These are phyloP conservation scores for Oikopleura dioica DNA, from an alignment of 23 tunicate genomes.

Conservation along the genomic window DNA sequence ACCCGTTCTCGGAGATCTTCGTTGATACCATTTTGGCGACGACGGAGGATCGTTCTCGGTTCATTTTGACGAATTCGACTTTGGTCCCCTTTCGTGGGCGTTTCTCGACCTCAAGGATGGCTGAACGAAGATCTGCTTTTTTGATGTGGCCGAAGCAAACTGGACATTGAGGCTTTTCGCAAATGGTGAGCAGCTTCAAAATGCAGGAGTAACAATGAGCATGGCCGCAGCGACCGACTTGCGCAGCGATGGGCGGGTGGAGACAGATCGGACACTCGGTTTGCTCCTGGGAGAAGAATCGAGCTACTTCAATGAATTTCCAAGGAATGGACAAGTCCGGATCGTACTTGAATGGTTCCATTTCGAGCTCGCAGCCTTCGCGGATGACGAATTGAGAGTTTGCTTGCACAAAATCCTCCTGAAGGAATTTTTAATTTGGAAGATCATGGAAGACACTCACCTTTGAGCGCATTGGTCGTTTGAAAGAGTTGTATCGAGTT, in stretches of 20 bases:
- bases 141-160: constrained; percentile 35
- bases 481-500: not conserved
- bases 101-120: too few relatives aligned
- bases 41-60: too few relatives aligned
- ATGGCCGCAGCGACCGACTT: constrained; percentile 62
- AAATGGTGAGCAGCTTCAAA: constrained; percentile 39
- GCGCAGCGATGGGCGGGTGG: constrained; percentile 25
- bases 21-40: too few relatives aligned
- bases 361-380: not conserved
- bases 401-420: not conserved
- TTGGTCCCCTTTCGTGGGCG: too few relatives aligned
- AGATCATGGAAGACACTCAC: not conserved
- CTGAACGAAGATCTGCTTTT: constrained; percentile 38
- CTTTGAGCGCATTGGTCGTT: not conserved
- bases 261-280: constrained; percentile 62
- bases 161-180: constrained; percentile 37
- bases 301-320: not conserved
- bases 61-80: too few relatives aligned
- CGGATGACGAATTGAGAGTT: not conserved
- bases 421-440: not conserved
- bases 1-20: too few relatives aligned
- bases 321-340: not conserved
- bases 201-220: constrained; percentile 72
- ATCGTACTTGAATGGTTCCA: not conserved
- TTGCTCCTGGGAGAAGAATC: constrained; percentile 14